Conservation (phyloP, 2,888 invertebrate species). For the Odontomyia ornata region DNA sequence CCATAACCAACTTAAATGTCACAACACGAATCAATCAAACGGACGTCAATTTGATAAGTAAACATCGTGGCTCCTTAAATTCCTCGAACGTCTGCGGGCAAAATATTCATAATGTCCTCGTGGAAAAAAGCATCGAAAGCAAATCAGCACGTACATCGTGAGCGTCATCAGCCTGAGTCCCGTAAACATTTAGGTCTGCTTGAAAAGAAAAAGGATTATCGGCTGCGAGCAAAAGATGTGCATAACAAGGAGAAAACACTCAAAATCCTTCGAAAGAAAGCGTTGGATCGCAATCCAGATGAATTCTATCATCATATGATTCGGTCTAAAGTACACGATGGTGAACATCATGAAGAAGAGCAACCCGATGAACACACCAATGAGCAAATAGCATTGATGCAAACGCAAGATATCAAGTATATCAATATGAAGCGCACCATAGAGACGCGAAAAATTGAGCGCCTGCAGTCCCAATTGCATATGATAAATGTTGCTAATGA, state of each 20-base stretch:
- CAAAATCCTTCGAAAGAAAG: slow-evolving; percentile 82
- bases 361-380: slow-evolving; percentile 79
- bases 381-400: slow-evolving; percentile 88
- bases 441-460: slow-evolving; percentile 75
- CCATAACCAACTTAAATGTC: too few species aligned
- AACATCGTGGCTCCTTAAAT: slow-evolving; percentile 5
- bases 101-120: slow-evolving; percentile 74
- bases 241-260: slow-evolving; percentile 85
- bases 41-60: slow-evolving; percentile 2
- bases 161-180: slow-evolving; percentile 83
- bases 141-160: slow-evolving; percentile 83
- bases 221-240: slow-evolving; percentile 78
- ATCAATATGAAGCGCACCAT: slow-evolving; percentile 84
- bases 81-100: too few species aligned
- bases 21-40: too few species aligned
- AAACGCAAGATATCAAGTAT: slow-evolving; percentile 91
- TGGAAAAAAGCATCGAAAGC: slow-evolving; percentile 89
- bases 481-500: slow-evolving; percentile 78
- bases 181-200: slow-evolving; percentile 81
- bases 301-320: slow-evolving; percentile 99
- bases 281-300: slow-evolving; percentile 94
- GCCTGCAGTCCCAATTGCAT: slow-evolving; percentile 81
- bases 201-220: slow-evolving; percentile 91
- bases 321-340: slow-evolving; percentile 77
- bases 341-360: slow-evolving; percentile 73